Percentiles rank a stretch among this genome's conserved stretches.
Conservation (phyloP, 2,797 vertebrate species). For the Coilia nasus region DNA sequence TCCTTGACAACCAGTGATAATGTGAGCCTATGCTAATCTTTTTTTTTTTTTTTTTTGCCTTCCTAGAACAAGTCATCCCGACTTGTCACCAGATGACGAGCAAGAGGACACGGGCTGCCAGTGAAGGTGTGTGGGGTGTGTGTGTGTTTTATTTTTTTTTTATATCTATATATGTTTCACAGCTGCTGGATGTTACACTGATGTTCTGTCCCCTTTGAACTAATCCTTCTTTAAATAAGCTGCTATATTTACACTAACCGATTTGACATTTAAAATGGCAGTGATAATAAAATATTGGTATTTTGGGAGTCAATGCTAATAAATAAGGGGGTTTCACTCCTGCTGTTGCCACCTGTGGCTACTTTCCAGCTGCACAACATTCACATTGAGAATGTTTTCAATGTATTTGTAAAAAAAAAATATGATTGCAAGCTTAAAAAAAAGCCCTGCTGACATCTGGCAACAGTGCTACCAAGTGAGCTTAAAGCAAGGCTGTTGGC, state of each 20-base stretch:
- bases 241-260: background rate
- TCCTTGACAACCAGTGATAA: slow-evolving; percentile 18
- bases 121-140: slow-evolving; percentile 28
- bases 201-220: slow-evolving; percentile 6
- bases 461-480: too few relatives aligned
- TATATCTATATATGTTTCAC: background rate
- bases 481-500: too few relatives aligned
- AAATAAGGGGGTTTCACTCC: background rate
- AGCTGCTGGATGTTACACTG: background rate
- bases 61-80: slow-evolving; percentile 67
- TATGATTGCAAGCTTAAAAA: too few relatives aligned
- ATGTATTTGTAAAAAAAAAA: too few relatives aligned
- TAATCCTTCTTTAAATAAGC: background rate
- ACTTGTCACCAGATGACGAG: slow-evolving; percentile 68
- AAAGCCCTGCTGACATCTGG: too few relatives aligned
- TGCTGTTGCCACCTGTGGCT: background rate
- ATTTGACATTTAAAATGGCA: background rate
- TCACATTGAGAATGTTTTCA: background rate
- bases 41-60: slow-evolving; percentile 34
- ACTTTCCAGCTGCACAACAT: background rate
- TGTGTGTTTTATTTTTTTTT: background rate
- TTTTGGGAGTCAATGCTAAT: background rate
- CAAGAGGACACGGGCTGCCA: slow-evolving; percentile 16
- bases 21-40: slow-evolving; percentile 10
- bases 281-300: background rate